Base-by-base conservation (phyloP, 2,888 invertebrate species). In the Atrina japonica region DNA sequence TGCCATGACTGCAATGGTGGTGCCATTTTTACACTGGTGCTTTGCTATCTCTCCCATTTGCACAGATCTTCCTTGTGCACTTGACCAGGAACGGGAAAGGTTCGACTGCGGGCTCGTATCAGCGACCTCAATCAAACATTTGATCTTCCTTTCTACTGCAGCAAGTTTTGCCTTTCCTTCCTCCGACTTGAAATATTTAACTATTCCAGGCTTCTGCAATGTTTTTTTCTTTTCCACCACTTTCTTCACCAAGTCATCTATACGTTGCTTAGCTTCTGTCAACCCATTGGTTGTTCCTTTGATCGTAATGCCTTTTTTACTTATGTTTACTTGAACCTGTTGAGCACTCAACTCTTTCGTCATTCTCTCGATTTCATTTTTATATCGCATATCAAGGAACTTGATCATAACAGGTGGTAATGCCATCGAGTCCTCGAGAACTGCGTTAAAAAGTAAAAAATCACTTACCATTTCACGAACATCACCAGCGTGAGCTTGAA, bases 321-420 rank as follows among this genome's bases (percentile, higher is more conserved):
- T 50, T 14, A 55, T 30, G 18, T 21, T 60, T 3, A 73, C 61
- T 18, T 65, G 63, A 5, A 75, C 61, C 61, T 68, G 59, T 25
- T 68, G 47, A 29, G 66, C 25, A 47, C 50, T 50, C 47, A 67
- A 29, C 18, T 64, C 35, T n/a, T 64, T 43, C 25, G 49, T 35
- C 29, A 83, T 66, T 1, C 40, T 18, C 0, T 58, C 47, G 7
- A 82, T 30, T 7, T 76, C 71, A n/a, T 50, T 7, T 23, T 66
- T 63, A 47, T 66, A 56, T 21, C 79, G 56, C 14, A 43, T 66
- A 1, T 66, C 61, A 3, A 83, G 27, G 27, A 82, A 76, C 16
- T 45, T 69, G n/a, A 64, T 35, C 50, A 49, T 25, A 49, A 21
- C 47, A 25, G 52, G 30, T 16, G 69, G 47, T 3, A 64, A 14